A percentile compares a stretch with the other conserved stretches of the same genome.
phyloP scores from a whole-genome alignment of 53 echinoderm and acorn worm species.

The Holothuria leucospilota region DNA sequence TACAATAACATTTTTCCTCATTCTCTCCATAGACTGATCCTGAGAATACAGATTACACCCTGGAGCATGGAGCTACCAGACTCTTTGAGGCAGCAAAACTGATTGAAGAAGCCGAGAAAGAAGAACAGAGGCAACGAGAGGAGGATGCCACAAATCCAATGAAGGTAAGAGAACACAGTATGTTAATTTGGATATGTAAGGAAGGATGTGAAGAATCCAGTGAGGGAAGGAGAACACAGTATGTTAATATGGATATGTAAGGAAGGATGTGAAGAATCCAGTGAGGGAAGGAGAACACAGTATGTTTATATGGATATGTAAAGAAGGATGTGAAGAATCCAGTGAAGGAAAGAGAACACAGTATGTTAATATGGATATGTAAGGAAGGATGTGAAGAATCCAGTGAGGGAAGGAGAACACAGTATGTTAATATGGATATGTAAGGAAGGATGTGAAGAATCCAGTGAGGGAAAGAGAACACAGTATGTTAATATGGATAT shows the following conservation, averaged over 20 bases:
- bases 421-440: too few relatives aligned
- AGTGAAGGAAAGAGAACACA: conserved; percentile 73
- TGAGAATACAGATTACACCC: conserved; percentile 82
- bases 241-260: too few relatives aligned
- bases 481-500: too few relatives aligned
- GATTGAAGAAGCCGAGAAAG: conserved; percentile 73
- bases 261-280: conserved; percentile 84
- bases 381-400: conserved; percentile 80
- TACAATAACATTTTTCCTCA: too few relatives aligned
- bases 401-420: conserved; percentile 77
- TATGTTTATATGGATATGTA: too few relatives aligned
- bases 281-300: conserved; percentile 72
- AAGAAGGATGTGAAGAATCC: conserved; percentile 92
- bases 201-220: too few relatives aligned
- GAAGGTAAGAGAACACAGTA: conserved; percentile 65
- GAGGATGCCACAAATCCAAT: conserved; percentile 96
- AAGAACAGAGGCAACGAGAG: conserved; percentile 75
- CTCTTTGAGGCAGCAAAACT: conserved; percentile 96
- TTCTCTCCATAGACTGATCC: conserved; percentile 82
- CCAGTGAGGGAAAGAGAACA: conserved; percentile 81
- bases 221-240: too few relatives aligned
- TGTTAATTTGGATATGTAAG: too few relatives aligned
- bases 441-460: conserved; percentile 76
- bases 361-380: too few relatives aligned
- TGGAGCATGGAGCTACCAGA: conserved; percentile 89